A percentile compares a stretch with the other conserved stretches of the same genome.
Conservation (phyloP, 2,888 invertebrate species). For the Chirona hameri region DNA sequence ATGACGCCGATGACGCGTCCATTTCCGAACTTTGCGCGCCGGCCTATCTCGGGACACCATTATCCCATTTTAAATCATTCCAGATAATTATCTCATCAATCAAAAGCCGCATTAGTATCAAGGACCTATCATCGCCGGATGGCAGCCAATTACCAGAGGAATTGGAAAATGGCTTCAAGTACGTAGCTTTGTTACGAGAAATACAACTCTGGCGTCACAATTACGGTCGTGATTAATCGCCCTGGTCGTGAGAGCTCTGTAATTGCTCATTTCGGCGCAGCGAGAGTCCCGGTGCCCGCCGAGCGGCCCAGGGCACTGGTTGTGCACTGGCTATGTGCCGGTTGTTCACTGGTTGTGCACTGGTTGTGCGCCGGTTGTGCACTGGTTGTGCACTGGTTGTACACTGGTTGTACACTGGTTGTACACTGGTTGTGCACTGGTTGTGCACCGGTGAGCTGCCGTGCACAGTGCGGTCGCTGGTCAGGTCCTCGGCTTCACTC, state of each 20-base stretch:
- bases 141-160: conserved; percentile 23
- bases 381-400: background rate
- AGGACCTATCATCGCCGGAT: conserved; percentile 22
- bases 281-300: background rate
- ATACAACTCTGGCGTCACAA: background rate
- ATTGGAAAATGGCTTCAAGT: conserved; percentile 11
- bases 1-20: background rate
- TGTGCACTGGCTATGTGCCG: background rate
- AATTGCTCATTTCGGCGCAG: background rate
- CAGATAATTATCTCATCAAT: conserved; percentile 28
- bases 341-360: background rate
- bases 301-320: too few relatives aligned
- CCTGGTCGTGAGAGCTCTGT: background rate
- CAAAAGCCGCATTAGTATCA: conserved; percentile 23
- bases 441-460: background rate
- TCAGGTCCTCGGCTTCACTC: background rate
- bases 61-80: conserved; percentile 28
- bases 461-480: background rate
- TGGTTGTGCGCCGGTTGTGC: background rate
- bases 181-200: conserved; percentile 26
- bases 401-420: background rate
- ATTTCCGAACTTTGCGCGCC: background rate
- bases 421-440: background rate
- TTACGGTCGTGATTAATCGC: background rate
- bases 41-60: conserved; percentile 22